phyloP scores from a whole-genome alignment of 2,888 invertebrate species.

The Cheiracanthium punctorium region DNA sequence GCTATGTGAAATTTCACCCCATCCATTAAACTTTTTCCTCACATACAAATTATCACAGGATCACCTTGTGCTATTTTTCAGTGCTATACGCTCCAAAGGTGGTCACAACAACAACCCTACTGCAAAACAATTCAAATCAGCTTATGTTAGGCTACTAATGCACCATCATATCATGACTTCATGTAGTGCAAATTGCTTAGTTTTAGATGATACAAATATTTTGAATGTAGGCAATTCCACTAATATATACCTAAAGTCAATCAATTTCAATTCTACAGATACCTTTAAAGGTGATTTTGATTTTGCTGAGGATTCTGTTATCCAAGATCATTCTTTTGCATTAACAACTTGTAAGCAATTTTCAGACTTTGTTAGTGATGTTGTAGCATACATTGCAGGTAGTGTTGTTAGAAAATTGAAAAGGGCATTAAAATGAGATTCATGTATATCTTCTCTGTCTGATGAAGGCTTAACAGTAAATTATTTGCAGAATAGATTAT shows the following conservation, averaged over 20 bases:
- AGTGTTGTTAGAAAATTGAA: not conserved
- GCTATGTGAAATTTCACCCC: no score
- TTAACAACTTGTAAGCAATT: not conserved
- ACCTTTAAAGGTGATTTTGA: not conserved
- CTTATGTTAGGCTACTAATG: not conserved
- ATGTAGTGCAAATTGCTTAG: not conserved
- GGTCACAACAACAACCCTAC: no score
- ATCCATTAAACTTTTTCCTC: no score
- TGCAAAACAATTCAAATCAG: no score
- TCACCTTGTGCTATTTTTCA: no score
- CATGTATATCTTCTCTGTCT: not conserved
- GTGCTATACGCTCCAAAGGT: no score
- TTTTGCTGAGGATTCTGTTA: not conserved
- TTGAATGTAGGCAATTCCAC: not conserved
- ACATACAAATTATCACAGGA: no score
- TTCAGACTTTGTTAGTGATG: not conserved
- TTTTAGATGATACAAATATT: not conserved
- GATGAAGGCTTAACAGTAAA: not conserved
- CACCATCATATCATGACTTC: not conserved
- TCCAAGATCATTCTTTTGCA: not conserved
- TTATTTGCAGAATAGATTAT: not conserved
- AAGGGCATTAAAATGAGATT: not conserved
- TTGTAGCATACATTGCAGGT: not conserved
- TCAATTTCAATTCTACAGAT: not conserved
- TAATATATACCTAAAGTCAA: no score